Evolutionary conservation across 2,113 vertebrate species (phyloP), one percentile per base, ranked within the genome.

Genomic region (Raja brachyura): DNA sequence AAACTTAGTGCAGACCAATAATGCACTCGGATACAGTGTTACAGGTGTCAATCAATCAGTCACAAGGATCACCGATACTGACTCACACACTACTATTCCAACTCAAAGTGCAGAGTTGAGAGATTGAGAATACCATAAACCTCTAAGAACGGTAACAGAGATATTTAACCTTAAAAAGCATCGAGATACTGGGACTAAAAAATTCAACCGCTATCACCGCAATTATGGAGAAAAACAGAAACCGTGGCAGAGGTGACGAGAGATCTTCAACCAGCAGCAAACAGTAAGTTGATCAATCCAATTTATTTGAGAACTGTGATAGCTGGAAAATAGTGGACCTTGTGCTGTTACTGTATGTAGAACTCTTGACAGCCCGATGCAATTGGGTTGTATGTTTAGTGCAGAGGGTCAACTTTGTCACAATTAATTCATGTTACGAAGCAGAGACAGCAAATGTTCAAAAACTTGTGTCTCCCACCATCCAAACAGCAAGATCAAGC

Each of bases 101-200:
- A 88, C 20, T 39, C 90, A 92, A 92, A 92, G 66, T 92, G 25
- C 90, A 92, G 90, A 73, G 48, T 59, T 48, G 81, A 22, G 81
- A 25, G 48, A 59, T 85, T 59, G 39, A 56, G 54, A 85, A 85
- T 22, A 59, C 20, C 25, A 22, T 59, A 85, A 73, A 73, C 20
- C 39, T 73, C 22, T 73, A 18, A 28, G 31, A 73, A 74, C 66
- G 25, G 20, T 13, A 92, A 54, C 90, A 73, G 10, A 63, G 28
- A n/a, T 18, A 63, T 63, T 16, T 63, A 22, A 22, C 22, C 22
- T 25, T 22, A 48, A 54, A 92, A 73, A 14, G 10, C n/a, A 7
- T 74, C 33, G 9, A 54, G 33, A 74, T 14, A 0, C 2, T 92
- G 90, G 39, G 7, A 39, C 16, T 33, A 92, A 92, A 92, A 7